Evolutionary conservation across 2,797 vertebrate genomes (phyloP).

Genomic region (Steatocranus sp.): DNA sequence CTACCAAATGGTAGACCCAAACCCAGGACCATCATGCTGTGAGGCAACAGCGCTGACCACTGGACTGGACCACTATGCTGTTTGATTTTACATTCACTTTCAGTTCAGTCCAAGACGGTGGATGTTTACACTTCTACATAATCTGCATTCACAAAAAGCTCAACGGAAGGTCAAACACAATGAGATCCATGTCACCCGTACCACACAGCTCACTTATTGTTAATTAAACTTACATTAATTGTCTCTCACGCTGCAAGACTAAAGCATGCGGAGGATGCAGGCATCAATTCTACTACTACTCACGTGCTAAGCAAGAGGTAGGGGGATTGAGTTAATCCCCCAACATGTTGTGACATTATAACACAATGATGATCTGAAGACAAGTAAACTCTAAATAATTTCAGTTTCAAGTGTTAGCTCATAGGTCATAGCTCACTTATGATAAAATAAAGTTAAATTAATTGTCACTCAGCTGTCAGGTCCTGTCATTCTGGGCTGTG

Average conservation of each 20-base stretch:
- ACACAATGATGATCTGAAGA: not conserved
- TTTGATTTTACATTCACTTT: rapidly evolving
- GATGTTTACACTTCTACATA: not conserved
- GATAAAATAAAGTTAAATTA: not conserved
- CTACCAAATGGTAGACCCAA: not conserved
- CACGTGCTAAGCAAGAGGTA: rapidly evolving
- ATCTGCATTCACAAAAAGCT: not conserved
- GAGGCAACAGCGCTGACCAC: not conserved
- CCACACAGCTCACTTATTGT: not conserved
- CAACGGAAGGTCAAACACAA: rapidly evolving
- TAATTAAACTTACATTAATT: not conserved
- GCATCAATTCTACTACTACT: not conserved
- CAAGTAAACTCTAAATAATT: not conserved
- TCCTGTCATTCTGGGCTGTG: too few species aligned
- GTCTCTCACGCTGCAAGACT: not conserved
- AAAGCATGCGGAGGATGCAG: not conserved
- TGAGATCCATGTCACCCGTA: not conserved
- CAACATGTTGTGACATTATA: not conserved
- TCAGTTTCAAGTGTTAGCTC: not conserved
- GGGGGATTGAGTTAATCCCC: not conserved
- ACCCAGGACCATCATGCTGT: not conserved
- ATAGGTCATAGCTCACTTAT: not conserved
- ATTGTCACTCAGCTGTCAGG: too few species aligned
- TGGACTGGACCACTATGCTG: not conserved
- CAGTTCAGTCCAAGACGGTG: not conserved